Base-by-base conservation (phyloP, 1,140 invertebrate species). In the Brachionus calyciflorus region DNA sequence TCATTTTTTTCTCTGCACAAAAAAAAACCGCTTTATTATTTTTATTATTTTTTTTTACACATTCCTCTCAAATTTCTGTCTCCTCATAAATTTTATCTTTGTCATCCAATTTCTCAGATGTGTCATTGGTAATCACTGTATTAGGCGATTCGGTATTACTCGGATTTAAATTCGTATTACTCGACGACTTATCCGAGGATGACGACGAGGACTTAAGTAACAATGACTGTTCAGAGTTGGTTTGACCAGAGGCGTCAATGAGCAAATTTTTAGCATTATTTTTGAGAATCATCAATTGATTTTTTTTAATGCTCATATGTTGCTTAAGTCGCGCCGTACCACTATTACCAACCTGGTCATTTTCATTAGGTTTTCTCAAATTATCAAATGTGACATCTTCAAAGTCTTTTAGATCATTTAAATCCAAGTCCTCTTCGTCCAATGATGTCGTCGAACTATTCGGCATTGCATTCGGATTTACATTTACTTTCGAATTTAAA, bases 361-460 rank as follows among this genome's bases (percentile, higher is more conserved):
- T 19, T 40, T 60, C 55, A 37, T 60, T 60, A 2, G 69, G 69
- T 40, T 73, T 73, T 37, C 69, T 37, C 26, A 73, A 51, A 51
- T 73, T 73, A 33, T 73, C 69, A 55, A 73, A 73, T 1, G 69
- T 73, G 0, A 73, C 69, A 30, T 73, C 69, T 73, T 73, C 69
- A 41, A 73, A 73, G 24, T 73, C 69, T 14, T 73, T 73, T 30
- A 73, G 30, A 33, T 73, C 69, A 51, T 73, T 73, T 24, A 73
- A 55, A 51, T 73, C 69, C 7, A 73, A 19, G 6, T 65, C 60
- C 17, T 65, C 60, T 41, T 73, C 69, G 24, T 73, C 69, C 14
- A 73, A 37, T 6, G 69, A 73, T 21, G 69, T 73, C 6, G 69
- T 40, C 9, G 69, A 73, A 24, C 46, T 41, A 41, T 65, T 65